Base-by-base conservation (phyloP, 2,797 vertebrate genomes). In the Acanthornis magna region DNA sequence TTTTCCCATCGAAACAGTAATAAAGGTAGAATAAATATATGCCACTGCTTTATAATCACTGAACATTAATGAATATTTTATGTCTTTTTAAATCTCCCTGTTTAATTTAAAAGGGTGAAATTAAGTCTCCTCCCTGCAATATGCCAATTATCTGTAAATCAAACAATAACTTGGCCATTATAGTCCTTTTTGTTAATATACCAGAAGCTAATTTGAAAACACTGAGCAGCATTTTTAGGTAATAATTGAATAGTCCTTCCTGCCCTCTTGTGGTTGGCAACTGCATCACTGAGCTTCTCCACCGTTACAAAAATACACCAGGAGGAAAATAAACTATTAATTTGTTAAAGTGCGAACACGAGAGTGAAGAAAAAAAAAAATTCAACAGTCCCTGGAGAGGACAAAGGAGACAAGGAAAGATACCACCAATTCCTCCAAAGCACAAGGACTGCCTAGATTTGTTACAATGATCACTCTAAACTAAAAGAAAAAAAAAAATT, bases 11-110 rank as follows among this genome's bases (percentile, higher is more conserved):
- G 98, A 98, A 98, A 99, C 98, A 98, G 98, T 98, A 98, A 98
- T 98, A 98, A 98, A 98, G 97, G 91, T 95, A 97, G 97, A 98
- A 98, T 98, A 98, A 98, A 98, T 97, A 98, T 97, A 98, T 98
- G 97, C 97, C 96, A 97, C 97, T 97, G 95, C 97, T 98, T 98
- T 98, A 98, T 98, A 98, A 98, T 98, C 97, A 98, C 98, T 97
- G 97, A 98, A 98, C 98, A 98, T 98, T 98, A 97, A 98, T 99
- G 98, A 99, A 99, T 99, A 99, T 99, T 99, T 99, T 98, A 99
- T 98, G 97, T 98, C 97, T 98, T 98, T 98, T 98, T 98, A 99
- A 99, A 99, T 98, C 98, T 98, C 98, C 98, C 98, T 98, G 98
- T 99, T 99, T 98, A 98, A 98, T 98, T 98, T 99, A 98, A 98